Base-by-base conservation (phyloP, 2,797 vertebrate species). In the Lagocephalus sceleratus region DNA sequence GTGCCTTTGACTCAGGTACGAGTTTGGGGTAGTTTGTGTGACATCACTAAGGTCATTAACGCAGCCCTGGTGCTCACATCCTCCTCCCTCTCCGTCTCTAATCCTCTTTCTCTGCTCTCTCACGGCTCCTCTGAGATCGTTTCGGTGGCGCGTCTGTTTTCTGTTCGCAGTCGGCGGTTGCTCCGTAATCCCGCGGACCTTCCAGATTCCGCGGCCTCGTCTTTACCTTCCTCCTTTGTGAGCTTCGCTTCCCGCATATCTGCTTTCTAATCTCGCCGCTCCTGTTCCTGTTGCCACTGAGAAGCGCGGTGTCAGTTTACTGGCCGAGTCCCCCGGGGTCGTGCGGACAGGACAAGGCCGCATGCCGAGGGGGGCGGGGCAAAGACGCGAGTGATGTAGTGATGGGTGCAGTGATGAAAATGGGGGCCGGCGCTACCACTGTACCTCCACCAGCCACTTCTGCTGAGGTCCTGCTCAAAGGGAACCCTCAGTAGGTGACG, bases 401-500 rank as follows among this genome's bases (percentile, higher is more conserved):
- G 51, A 57, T 48, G 50, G 40, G 47, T 15, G 49, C 52, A n/a
- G 47, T 42, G 19, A 41, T 41, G 47, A 60, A 71, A 68, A 84
- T 73, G 79, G 75, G 76, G 23, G 72, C 76, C 21, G 54, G 53
- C 60, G 53, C 25, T 69, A 11, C 71, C 60, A 15, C 51, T 81
- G 46, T 59, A 66, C 26, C 8, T 82, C 17, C 84, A 75, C 60
- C 80, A 78, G 59, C 75, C 80, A 73, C 71, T 79, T 25, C 70
- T 85, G 68, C 72, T 73, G 60, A 75, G 68, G 51, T 45, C 82
- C 57, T 83, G 82, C 75, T 74, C 81, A 20, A 39, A 71, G 71
- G 75, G 81, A 71, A 59, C 66, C 66, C 52, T 73, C 68, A 85
- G 79, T 82, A 86, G 68, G 82, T 85, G 70, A 71, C 68, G 35